Evolutionary conservation across 2,888 invertebrate species (phyloP).

Genomic region (Andrena chrysosceles): DNA sequence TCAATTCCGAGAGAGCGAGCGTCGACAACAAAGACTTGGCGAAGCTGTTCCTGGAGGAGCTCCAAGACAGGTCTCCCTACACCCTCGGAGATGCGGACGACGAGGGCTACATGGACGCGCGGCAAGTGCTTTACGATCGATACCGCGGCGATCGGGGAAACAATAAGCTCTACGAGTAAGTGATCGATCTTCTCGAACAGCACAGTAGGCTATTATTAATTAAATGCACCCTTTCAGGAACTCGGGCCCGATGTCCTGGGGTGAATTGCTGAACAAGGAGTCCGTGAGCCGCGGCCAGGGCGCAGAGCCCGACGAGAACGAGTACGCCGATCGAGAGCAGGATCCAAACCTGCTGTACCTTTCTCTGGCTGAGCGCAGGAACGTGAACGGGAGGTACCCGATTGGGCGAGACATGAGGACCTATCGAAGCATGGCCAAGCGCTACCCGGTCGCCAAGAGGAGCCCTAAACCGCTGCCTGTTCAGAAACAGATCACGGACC

Average conservation of each 20-base stretch:
- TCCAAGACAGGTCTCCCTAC: slow-evolving; percentile 71
- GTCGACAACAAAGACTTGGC: slow-evolving; percentile 65
- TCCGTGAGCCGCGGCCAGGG: slow-evolving; percentile 55
- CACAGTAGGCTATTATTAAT: not conserved
- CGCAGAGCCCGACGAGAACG: slow-evolving; percentile 64
- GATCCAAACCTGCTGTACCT: slow-evolving; percentile 72
- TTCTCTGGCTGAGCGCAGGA: slow-evolving; percentile 73
- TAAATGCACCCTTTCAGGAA: slow-evolving; percentile 48
- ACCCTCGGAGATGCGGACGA: slow-evolving; percentile 64
- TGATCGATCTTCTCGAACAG: not conserved
- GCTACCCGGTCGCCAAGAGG: slow-evolving; percentile 80
- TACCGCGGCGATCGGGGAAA: slow-evolving; percentile 68
- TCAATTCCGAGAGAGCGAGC: slow-evolving; percentile 38
- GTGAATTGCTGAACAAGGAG: slow-evolving; percentile 68
- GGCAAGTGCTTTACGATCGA: slow-evolving; percentile 71
- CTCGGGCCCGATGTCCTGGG: slow-evolving; percentile 71
- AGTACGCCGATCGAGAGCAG: slow-evolving; percentile 64
- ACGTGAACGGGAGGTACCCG: slow-evolving; percentile 80
- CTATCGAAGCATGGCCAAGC: slow-evolving; percentile 74
- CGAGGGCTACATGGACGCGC: slow-evolving; percentile 69
- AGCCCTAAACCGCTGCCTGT: slow-evolving; percentile 77
- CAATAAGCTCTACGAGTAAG: slow-evolving; percentile 71
- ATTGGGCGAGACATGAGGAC: slow-evolving; percentile 73
- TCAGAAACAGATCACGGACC: slow-evolving; percentile 79
- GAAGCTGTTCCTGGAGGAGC: slow-evolving; percentile 70